Evolutionary conservation across 2,113 vertebrate genomes (phyloP).

Genomic region (Empidonax alnorum): DNA sequence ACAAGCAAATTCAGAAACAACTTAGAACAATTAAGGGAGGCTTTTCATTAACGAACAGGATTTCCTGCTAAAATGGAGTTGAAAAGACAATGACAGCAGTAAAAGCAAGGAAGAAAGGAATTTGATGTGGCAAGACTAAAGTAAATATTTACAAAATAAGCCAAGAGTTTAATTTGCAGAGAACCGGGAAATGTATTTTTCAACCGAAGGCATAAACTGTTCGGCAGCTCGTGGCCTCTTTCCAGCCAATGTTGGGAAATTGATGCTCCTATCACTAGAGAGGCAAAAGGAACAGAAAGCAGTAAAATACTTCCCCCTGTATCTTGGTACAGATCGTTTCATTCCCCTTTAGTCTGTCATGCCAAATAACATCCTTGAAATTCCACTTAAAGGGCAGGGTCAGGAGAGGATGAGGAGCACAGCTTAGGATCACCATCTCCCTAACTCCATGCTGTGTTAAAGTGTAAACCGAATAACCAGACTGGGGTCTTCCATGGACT

Average conservation of each 20-base stretch:
- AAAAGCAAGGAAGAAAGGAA: conserved; percentile 47
- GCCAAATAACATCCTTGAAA: background rate
- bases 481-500: background rate
- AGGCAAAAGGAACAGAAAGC: background rate
- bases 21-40: background rate
- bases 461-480: background rate
- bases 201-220: conserved; percentile 54
- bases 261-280: background rate
- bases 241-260: conserved; percentile 29
- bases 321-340: background rate
- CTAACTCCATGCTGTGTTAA: accelerated
- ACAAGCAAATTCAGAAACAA: background rate
- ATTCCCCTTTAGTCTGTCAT: background rate
- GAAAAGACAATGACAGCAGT: conserved; percentile 50
- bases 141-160: conserved; percentile 73
- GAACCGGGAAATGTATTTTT: conserved; percentile 57
- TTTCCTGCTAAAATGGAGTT: conserved; percentile 48
- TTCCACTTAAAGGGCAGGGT: background rate
- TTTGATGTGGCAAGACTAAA: conserved; percentile 61
- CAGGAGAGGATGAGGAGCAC: background rate
- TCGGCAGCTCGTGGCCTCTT: conserved; percentile 24
- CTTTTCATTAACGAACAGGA: conserved; percentile 41
- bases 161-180: background rate
- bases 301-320: background rate
- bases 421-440: background rate